Conservation (phyloP, 2,113 vertebrate genomes). For the Ophthalmolycus amberensis region DNA sequence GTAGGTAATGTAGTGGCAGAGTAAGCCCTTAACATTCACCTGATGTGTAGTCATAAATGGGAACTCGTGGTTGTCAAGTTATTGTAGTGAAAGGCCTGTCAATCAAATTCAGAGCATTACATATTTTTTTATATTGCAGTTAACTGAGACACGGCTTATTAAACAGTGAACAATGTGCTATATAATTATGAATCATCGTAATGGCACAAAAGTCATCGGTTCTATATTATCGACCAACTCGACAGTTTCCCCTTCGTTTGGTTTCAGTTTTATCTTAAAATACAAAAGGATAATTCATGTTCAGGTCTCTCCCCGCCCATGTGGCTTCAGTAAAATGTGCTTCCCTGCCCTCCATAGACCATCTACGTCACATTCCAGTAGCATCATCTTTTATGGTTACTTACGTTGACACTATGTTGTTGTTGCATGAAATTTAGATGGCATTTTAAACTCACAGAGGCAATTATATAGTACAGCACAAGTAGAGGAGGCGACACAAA, state of each 20-base stretch:
- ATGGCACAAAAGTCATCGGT: not conserved
- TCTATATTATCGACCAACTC: not conserved
- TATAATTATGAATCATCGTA: conserved; percentile 2
- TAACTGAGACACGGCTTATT: not conserved
- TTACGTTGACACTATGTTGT: conserved; percentile 10
- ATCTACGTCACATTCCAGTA: not conserved
- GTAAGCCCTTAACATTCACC: not conserved
- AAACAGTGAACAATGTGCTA: not conserved
- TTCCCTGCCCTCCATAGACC: conserved; percentile 8
- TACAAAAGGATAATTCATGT: not conserved
- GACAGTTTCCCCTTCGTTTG: not conserved
- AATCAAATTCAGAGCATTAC: conserved; percentile 6
- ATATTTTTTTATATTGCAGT: not conserved
- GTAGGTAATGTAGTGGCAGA: not conserved
- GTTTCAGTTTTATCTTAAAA: not conserved
- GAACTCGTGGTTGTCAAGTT: not conserved
- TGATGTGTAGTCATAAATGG: not conserved
- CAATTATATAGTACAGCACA: not conserved
- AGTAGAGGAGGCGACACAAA: conserved; percentile 1
- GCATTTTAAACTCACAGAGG: not conserved
- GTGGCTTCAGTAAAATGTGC: conserved; percentile 17
- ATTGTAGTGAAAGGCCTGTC: not conserved
- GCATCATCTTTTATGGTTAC: conserved; percentile 7
- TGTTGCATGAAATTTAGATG: not conserved
- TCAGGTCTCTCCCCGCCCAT: not conserved